Conservation (phyloP, 2,113 vertebrate genomes). For the Sterna hirundo region DNA sequence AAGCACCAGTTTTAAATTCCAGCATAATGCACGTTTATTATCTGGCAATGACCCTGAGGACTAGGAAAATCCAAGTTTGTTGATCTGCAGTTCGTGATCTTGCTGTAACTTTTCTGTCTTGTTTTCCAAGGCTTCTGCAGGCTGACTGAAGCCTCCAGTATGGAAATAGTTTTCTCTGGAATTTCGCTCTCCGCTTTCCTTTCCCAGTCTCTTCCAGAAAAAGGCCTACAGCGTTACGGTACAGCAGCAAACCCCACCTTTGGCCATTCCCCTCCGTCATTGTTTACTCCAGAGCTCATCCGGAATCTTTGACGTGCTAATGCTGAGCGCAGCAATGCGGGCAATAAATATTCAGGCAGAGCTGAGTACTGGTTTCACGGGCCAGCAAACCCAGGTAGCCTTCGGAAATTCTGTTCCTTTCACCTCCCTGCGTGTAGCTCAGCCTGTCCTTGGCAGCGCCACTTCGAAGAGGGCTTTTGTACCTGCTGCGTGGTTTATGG, state of each 20-base stretch:
- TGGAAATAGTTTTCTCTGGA: not conserved
- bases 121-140: not conserved
- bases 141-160: not conserved
- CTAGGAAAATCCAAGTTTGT: not conserved
- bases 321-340: not conserved
- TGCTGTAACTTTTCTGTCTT: not conserved
- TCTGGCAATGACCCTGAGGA: not conserved
- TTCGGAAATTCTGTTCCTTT: not conserved
- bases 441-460: accelerated
- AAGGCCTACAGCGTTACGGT: not conserved
- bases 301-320: not conserved
- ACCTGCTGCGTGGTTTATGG: not conserved
- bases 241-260: not conserved
- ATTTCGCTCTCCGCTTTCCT: not conserved
- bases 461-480: not conserved
- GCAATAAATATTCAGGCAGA: not conserved
- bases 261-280: not conserved
- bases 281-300: not conserved
- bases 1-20: not conserved
- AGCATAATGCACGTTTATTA: not conserved
- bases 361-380: not conserved
- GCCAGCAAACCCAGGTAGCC: not conserved
- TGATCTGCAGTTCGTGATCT: not conserved
- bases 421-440: accelerated
- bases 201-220: not conserved